phyloP scores from a whole-genome alignment of 2,113 vertebrate genomes.

The Ancistrus triradiatus region DNA sequence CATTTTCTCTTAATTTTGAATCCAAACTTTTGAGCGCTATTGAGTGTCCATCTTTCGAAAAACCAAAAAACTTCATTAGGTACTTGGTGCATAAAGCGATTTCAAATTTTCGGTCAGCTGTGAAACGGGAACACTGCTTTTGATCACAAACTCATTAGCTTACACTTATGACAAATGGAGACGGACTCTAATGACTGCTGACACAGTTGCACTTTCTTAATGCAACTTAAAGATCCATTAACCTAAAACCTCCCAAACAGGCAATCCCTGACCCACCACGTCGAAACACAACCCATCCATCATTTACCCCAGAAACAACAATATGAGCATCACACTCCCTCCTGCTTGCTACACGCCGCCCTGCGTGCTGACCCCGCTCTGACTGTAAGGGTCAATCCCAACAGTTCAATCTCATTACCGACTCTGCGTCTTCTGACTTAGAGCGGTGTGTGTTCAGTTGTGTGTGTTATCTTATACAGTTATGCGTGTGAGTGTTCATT shows the following conservation, averaged over 20 bases:
- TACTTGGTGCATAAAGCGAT: too few relatives aligned
- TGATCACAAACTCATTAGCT: too few relatives aligned
- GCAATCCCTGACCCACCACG: background rate
- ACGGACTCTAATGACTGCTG: too few relatives aligned
- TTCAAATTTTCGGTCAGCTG: too few relatives aligned
- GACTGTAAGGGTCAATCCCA: constrained; percentile 19
- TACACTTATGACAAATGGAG: too few relatives aligned
- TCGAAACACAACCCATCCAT: background rate
- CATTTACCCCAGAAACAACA: background rate
- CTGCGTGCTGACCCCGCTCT: background rate
- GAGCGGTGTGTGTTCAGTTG: background rate
- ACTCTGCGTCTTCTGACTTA: background rate
- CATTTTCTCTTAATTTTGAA: too few relatives aligned
- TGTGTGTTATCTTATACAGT: background rate
- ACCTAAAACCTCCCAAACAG: too few relatives aligned
- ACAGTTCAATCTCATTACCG: background rate
- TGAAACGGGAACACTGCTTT: too few relatives aligned
- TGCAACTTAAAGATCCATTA: constrained; percentile 63
- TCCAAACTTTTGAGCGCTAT: too few relatives aligned
- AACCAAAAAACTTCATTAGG: too few relatives aligned
- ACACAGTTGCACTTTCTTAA: too few relatives aligned
- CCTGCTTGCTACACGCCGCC: background rate
- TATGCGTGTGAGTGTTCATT: constrained; percentile 41
- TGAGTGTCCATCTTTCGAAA: too few relatives aligned
- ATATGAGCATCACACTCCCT: background rate